Conservation (phyloP, 2,888 invertebrate species). For the Acleris cristana region DNA sequence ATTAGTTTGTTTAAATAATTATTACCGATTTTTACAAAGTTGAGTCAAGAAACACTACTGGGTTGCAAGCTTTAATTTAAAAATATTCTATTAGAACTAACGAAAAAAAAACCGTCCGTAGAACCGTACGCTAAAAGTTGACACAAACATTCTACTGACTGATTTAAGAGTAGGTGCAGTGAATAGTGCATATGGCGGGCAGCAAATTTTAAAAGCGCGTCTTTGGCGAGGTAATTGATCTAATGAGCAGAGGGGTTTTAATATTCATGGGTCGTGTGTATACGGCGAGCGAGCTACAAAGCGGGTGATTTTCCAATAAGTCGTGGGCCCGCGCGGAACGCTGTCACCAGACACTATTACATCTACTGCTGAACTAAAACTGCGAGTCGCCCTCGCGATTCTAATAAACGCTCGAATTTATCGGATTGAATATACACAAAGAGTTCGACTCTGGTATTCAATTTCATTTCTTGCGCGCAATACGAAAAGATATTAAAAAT, state of each 20-base stretch:
- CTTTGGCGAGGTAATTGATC: slow-evolving; percentile 61
- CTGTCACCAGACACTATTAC: slow-evolving; percentile 26
- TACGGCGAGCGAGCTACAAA: slow-evolving; percentile 44
- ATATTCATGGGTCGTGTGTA: slow-evolving; percentile 72
- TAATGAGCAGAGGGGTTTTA: slow-evolving; percentile 60
- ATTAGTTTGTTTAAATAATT: too few relatives aligned
- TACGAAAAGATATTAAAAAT: background rate
- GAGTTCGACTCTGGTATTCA: slow-evolving; percentile 7
- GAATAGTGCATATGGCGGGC: background rate
- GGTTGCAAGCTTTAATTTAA: too few relatives aligned
- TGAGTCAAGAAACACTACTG: too few relatives aligned
- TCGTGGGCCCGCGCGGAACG: slow-evolving; percentile 21
- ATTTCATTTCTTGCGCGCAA: background rate
- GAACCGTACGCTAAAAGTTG: too few relatives aligned
- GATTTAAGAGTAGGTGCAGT: too few relatives aligned
- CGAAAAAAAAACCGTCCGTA: too few relatives aligned
- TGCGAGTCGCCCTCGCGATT: background rate
- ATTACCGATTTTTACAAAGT: too few relatives aligned
- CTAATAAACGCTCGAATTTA: background rate
- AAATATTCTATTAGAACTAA: too few relatives aligned
- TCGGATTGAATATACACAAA: slow-evolving; percentile 17
- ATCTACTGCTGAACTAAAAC: background rate
- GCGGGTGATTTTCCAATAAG: slow-evolving; percentile 50
- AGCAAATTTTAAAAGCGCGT: slow-evolving; percentile 17
- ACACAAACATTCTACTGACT: too few relatives aligned